Percentiles rank a stretch among this genome's conserved stretches.
Evolutionary conservation across 2,888 invertebrate genomes (phyloP).

Genomic region (Drosophila limbata): DNA sequence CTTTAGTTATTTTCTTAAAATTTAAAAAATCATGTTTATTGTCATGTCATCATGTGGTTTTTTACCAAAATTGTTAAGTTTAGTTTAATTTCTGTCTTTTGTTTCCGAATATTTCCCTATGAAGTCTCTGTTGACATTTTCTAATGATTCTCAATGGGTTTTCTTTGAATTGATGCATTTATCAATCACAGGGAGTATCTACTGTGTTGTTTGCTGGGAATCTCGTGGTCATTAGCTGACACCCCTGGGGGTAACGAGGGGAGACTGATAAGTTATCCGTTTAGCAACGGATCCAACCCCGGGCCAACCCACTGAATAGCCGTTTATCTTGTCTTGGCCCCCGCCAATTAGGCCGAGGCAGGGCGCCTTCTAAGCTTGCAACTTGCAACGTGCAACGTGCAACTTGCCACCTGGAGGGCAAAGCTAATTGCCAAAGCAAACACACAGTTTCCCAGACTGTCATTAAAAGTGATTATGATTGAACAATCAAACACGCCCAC

Average conservation of each 20-base stretch:
- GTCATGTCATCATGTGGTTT: no score
- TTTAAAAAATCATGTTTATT: no score
- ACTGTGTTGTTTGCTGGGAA: not conserved
- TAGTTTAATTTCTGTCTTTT: no score
- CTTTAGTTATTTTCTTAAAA: no score
- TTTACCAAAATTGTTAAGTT: no score
- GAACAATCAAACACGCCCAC: conserved; percentile 76
- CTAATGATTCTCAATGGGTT: no score
- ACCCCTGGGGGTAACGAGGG: not conserved
- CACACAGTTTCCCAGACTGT: conserved; percentile 53
- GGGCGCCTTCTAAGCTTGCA: conserved; percentile 20
- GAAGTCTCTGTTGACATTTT: no score
- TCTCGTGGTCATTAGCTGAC: conserved; percentile 4
- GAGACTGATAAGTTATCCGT: conserved; percentile 21
- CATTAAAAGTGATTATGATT: conserved; percentile 74
- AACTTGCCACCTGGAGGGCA: conserved; percentile 6
- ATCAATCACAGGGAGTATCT: not conserved
- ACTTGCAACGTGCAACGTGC: not conserved
- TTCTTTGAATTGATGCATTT: not conserved
- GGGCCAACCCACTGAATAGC: conserved; percentile 32
- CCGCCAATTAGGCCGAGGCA: conserved; percentile 43
- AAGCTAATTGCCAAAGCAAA: conserved; percentile 66
- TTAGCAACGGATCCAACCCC: conserved; percentile 24
- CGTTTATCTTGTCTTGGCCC: conserved; percentile 47
- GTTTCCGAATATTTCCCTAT: no score